Conservation (phyloP, 2,113 vertebrate genomes). For the Piaya cayana region DNA sequence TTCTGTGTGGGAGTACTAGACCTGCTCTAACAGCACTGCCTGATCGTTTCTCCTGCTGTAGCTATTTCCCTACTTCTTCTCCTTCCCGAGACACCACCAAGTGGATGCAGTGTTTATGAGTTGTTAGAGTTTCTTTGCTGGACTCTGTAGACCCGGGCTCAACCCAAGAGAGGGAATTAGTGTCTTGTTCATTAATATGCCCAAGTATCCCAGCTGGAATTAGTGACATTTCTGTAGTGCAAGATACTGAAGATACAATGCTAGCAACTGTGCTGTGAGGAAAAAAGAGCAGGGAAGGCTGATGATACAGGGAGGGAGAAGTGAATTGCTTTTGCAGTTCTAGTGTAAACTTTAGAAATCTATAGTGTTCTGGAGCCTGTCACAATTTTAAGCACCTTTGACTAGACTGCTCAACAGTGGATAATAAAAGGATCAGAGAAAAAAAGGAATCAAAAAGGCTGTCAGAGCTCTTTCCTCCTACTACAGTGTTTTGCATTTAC, state of each 20-base stretch:
- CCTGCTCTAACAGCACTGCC: background rate
- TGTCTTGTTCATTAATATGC: background rate
- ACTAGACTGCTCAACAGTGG: background rate
- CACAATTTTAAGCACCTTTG: background rate
- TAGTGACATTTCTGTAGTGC: background rate
- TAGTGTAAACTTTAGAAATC: background rate
- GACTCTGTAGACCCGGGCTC: background rate
- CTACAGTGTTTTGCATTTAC: background rate
- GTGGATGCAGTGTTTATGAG: background rate
- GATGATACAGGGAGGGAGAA: background rate
- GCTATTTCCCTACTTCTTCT: background rate
- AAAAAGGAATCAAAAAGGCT: background rate
- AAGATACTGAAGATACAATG: background rate
- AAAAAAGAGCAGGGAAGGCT: background rate
- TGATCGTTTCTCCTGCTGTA: background rate
- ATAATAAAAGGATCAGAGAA: slow-evolving; percentile 6
- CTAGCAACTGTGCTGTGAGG: background rate
- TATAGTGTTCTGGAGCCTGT: background rate
- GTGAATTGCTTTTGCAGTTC: background rate
- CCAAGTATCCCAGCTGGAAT: background rate
- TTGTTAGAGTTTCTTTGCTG: background rate
- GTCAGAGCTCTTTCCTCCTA: background rate
- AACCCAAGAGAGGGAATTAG: background rate
- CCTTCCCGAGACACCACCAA: background rate
- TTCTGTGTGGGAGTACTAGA: background rate